These are phyloP conservation scores for Patella depressa DNA, from an alignment of 2,888 invertebrate species.

Conservation along the genomic window DNA sequence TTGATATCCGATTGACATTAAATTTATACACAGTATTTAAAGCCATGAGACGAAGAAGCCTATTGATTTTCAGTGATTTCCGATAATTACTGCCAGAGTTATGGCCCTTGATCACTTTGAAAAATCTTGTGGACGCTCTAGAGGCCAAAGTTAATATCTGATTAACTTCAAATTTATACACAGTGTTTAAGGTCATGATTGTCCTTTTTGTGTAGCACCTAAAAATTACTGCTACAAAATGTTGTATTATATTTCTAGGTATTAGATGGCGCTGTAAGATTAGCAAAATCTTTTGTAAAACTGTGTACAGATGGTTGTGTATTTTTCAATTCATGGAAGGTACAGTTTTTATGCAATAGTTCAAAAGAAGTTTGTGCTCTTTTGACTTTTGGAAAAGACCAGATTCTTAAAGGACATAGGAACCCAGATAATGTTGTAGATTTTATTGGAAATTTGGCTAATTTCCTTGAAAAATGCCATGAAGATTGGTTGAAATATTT, in stretches of 20 bases:
- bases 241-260: slow-evolving; percentile 40
- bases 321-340: slow-evolving; percentile 57
- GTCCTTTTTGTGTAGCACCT: background rate
- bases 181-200: too few species aligned
- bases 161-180: too few species aligned
- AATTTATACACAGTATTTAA: too few species aligned
- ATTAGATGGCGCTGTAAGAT: slow-evolving; percentile 55
- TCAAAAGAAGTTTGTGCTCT: slow-evolving; percentile 40
- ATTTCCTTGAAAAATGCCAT: slow-evolving; percentile 52
- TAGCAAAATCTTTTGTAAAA: slow-evolving; percentile 54
- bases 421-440: slow-evolving; percentile 35
- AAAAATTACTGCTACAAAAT: background rate
- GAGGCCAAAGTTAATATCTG: too few species aligned
- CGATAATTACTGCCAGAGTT: too few species aligned
- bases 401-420: slow-evolving; percentile 32
- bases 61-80: too few species aligned
- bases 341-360: slow-evolving; percentile 48
- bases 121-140: too few species aligned
- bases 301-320: slow-evolving; percentile 59
- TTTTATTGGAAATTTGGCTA: slow-evolving; percentile 47
- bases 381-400: slow-evolving; percentile 45
- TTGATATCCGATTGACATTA: too few species aligned
- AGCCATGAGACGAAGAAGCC: too few species aligned
- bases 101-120: too few species aligned
- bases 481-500: slow-evolving; percentile 53